These are phyloP conservation scores for Helicolenus hilgendorfi DNA, from an alignment of 2,797 vertebrate species.

Conservation along the genomic window DNA sequence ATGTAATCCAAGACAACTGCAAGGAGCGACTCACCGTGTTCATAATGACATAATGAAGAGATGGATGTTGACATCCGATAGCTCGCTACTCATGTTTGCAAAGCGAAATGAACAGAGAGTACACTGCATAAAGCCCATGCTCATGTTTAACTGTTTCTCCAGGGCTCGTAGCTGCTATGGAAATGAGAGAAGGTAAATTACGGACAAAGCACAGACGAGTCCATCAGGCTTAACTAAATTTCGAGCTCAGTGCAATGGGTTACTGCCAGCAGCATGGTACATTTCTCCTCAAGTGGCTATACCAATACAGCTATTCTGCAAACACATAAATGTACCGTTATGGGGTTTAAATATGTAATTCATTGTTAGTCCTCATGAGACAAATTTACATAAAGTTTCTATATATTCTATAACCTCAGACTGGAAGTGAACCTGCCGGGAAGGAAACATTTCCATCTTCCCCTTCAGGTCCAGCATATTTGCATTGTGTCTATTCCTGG, in stretches of 20 bases:
- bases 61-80: slow-evolving; percentile 69
- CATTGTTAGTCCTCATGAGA: slow-evolving; percentile 55
- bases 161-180: slow-evolving; percentile 36
- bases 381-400: slow-evolving; percentile 46
- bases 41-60: slow-evolving; percentile 53
- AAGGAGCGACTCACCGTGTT: slow-evolving; percentile 29
- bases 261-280: slow-evolving; percentile 34
- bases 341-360: slow-evolving; percentile 59
- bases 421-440: slow-evolving; percentile 35
- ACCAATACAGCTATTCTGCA: slow-evolving; percentile 17
- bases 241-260: slow-evolving; percentile 44
- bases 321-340: slow-evolving; percentile 34
- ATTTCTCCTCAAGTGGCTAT: slow-evolving; percentile 26
- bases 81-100: slow-evolving; percentile 50
- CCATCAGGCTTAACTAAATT: slow-evolving; percentile 59
- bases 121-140: slow-evolving; percentile 17
- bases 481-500: slow-evolving; percentile 31
- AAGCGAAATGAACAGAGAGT: slow-evolving; percentile 41
- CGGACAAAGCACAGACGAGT: slow-evolving; percentile 40
- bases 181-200: slow-evolving; percentile 55
- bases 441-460: slow-evolving; percentile 52
- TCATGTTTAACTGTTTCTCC: slow-evolving; percentile 51
- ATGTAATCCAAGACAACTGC: slow-evolving; percentile 11
- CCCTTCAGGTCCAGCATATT: slow-evolving; percentile 51
- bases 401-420: slow-evolving; percentile 29